Percentiles rank a stretch among this genome's conserved stretches.
Conservation (phyloP, 2,888 invertebrate genomes). For the Drosophila basisetae region DNA sequence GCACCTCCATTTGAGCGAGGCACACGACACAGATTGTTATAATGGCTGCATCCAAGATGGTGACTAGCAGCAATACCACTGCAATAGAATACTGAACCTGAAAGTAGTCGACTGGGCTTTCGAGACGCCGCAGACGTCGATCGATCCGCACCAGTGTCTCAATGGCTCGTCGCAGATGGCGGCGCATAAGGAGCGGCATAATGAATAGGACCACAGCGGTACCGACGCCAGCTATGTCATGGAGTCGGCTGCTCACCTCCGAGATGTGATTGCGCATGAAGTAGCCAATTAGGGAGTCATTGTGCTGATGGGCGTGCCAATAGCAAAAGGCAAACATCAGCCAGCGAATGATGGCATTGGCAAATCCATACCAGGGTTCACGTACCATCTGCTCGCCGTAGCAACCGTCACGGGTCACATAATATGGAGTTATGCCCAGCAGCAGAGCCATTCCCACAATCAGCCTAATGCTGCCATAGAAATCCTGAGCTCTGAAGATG, state of each 20-base stretch:
- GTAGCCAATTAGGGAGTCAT: conserved; percentile 65
- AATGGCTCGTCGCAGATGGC: conserved; percentile 34
- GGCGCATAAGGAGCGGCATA: conserved; percentile 53
- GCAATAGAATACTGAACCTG: conserved; percentile 3
- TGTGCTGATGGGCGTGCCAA: conserved; percentile 16
- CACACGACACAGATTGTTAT: conserved; percentile 46
- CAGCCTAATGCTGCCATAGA: conserved; percentile 54
- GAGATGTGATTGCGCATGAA: conserved; percentile 64
- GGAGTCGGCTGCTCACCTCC: conserved; percentile 41
- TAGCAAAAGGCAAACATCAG: conserved; percentile 64
- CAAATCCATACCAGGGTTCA: conserved; percentile 61
- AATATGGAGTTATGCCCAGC: conserved; percentile 65
- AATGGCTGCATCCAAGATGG: conserved; percentile 31
- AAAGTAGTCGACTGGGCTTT: conserved; percentile 27
- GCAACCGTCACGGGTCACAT: conserved; percentile 25
- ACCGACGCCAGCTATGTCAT: conserved; percentile 51
- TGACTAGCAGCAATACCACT: conserved; percentile 20
- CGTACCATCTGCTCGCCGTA: conserved; percentile 28
- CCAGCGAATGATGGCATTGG: conserved; percentile 67
- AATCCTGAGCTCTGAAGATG: conserved; percentile 43
- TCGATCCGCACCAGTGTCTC: conserved; percentile 42
- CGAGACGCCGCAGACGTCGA: conserved; percentile 13
- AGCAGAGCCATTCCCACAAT: conserved; percentile 39
- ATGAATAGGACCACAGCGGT: conserved; percentile 58
- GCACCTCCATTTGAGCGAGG: conserved; percentile 47